Conservation (phyloP, 2,113 vertebrate genomes). For the Leptocoma aspasia region DNA sequence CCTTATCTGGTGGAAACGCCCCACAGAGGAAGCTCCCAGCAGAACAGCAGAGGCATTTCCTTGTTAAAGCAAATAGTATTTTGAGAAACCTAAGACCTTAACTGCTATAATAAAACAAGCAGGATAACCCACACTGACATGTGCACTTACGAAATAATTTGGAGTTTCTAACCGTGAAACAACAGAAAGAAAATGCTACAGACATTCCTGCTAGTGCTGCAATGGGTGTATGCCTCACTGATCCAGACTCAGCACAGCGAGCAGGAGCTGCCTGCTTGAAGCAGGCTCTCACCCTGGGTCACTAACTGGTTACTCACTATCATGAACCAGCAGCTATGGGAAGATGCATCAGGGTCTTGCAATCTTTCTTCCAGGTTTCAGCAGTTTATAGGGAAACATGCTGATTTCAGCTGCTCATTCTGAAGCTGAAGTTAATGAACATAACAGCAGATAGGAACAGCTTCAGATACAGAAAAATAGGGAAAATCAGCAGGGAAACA, state of each 20-base stretch:
- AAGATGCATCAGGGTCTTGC: neutral
- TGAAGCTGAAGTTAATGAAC: neutral
- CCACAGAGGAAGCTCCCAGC: neutral
- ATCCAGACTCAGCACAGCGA: accelerated
- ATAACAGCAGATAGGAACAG: neutral
- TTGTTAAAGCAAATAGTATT: neutral
- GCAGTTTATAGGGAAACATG: neutral
- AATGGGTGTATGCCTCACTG: neutral
- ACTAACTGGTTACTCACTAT: neutral
- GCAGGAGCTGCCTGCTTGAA: neutral
- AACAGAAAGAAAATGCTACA: neutral
- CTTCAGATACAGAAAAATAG: neutral
- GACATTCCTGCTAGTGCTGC: neutral
- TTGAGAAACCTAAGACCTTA: neutral
- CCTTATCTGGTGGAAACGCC: neutral
- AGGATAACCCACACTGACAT: neutral
- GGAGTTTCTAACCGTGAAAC: neutral
- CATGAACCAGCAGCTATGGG: neutral
- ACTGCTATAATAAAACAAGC: neutral
- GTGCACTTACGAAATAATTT: neutral
- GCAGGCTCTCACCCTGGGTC: neutral
- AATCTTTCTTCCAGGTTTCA: neutral
- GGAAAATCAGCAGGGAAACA: neutral
- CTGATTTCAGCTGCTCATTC: neutral
- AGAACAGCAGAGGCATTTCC: neutral